These are phyloP conservation scores for Calycopis cecrops DNA, from an alignment of 1,140 invertebrate species.

Conservation along the genomic window DNA sequence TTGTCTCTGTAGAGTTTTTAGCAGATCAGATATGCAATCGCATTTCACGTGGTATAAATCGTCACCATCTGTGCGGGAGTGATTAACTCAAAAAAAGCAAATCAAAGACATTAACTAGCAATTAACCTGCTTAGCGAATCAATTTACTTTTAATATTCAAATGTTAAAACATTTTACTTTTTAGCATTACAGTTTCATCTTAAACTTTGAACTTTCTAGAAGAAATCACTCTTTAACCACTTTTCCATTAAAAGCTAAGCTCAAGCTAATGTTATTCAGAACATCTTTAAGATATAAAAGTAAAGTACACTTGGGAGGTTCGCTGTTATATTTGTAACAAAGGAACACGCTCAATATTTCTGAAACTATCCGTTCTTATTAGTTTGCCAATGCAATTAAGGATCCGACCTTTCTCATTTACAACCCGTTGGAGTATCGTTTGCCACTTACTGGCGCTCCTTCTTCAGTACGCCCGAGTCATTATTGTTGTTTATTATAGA, in stretches of 20 bases:
- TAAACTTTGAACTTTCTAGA: not conserved
- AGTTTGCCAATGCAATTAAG: conserved; percentile 18
- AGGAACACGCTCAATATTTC: conserved; percentile 14
- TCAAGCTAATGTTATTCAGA: conserved; percentile 3
- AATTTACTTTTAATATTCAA: too few species aligned
- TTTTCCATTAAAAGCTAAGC: conserved; percentile 9
- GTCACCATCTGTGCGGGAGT: too few species aligned
- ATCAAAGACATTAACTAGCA: too few species aligned
- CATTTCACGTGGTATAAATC: too few species aligned
- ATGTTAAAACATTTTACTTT: too few species aligned
- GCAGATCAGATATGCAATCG: too few species aligned
- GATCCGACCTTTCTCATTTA: conserved; percentile 20
- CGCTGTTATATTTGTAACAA: conserved; percentile 8
- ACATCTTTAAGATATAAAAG: conserved; percentile 5
- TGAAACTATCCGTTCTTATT: conserved; percentile 16
- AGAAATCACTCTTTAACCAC: not conserved
- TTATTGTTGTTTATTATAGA: not conserved
- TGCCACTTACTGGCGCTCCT: conserved; percentile 5
- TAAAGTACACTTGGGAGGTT: conserved; percentile 12
- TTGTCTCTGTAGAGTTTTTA: too few species aligned
- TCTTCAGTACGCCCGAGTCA: not conserved
- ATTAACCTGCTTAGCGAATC: too few species aligned
- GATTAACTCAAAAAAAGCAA: too few species aligned
- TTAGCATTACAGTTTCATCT: too few species aligned
- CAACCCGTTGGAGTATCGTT: conserved; percentile 16